phyloP scores from a whole-genome alignment of 2,888 invertebrate species.

The Vandiemenella viatica region DNA sequence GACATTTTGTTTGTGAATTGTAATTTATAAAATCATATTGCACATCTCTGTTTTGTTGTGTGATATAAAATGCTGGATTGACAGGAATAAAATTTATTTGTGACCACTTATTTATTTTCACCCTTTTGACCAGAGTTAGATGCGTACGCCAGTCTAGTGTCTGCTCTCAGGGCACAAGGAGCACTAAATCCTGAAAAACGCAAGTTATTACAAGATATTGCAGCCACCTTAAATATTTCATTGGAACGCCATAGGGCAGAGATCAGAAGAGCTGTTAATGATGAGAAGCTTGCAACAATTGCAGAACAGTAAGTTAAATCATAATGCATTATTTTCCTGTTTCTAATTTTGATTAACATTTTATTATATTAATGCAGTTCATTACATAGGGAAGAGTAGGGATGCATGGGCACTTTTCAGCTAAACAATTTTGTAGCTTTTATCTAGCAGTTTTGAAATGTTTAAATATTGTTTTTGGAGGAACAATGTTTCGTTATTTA shows the following conservation, averaged over 20 bases:
- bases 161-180: slow-evolving; percentile 85
- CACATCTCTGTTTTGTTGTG: too few species aligned
- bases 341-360: neutral
- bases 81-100: too few species aligned
- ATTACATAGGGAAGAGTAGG: too few species aligned
- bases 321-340: neutral
- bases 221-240: slow-evolving; percentile 68
- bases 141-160: slow-evolving; percentile 78
- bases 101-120: neutral
- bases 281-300: slow-evolving; percentile 75
- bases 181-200: slow-evolving; percentile 70
- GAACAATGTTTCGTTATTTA: too few species aligned
- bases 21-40: too few species aligned
- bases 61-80: too few species aligned
- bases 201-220: slow-evolving; percentile 67
- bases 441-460: too few species aligned
- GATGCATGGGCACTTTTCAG: too few species aligned
- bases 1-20: too few species aligned
- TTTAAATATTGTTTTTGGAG: too few species aligned
- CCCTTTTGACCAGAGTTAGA: slow-evolving; percentile 59
- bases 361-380: neutral
- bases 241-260: slow-evolving; percentile 85
- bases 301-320: slow-evolving; percentile 63
- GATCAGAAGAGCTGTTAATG: slow-evolving; percentile 79
- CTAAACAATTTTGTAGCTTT: too few species aligned